Evolutionary conservation across 2,888 invertebrate genomes (phyloP), one percentile per base, ranked within the genome.

Genomic region (Hirtodrosophila alboralis): DNA sequence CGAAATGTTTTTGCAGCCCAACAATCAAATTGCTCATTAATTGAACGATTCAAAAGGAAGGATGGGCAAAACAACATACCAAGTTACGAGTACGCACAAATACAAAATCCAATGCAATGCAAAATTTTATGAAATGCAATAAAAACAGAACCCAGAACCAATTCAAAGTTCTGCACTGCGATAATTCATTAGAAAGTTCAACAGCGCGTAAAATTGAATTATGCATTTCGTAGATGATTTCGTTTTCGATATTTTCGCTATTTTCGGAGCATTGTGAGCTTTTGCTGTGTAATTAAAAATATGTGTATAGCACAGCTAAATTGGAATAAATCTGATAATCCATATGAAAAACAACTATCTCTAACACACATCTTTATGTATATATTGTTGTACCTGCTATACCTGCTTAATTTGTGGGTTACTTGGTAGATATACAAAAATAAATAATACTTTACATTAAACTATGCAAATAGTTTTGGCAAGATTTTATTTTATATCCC

Each of bases 201-300:
- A 53, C 81, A 75, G 81, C 53, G 74, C 81, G 81, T 81, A 79
- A 79, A 79, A 79, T 79, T 79, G 79, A 79, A 81, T 79, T 79
- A 79, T 81, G 81, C 72, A 76, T 76, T 78, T 70, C 72, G 79
- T 76, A 68, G 78, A 80, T 75, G 78, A 80, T 73, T 80, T 77
- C 70, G 53, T 52, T 70, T 61, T 73, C 61, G 56, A 56, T 59
- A 71, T 76, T 74, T 64, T 61, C 38, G 40, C n/a, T n/a, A 56
- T 57, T 58, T 72, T 59, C 18, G 37, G 14, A 23, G 33, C 48
- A 45, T 27, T 44, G 27, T 43, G 43, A 33, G 28, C 45, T 43
- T 14, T 12, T 33, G 33, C 37, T 53, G 44, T 54, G 54, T 67
- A 78, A 75, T 75, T 76, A 62, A 52, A 75, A 62, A 41, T 43